Conservation (phyloP, 1,140 invertebrate species). For the Drosophila ohnishii region DNA sequence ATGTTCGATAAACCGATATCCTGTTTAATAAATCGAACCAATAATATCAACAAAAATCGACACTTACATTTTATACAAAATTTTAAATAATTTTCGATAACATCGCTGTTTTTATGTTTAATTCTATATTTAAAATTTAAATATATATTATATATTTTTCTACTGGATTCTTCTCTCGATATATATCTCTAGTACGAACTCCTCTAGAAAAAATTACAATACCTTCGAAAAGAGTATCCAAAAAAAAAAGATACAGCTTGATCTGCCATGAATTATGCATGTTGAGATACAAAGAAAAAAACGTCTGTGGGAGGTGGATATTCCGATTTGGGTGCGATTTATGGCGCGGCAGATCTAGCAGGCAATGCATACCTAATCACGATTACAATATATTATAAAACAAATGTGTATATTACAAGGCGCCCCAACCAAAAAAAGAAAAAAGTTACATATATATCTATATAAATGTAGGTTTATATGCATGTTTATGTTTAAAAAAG, state of each 20-base stretch:
- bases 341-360: slow-evolving; percentile 75
- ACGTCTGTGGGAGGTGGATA: slow-evolving; percentile 41
- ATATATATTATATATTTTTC: too few relatives aligned
- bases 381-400: slow-evolving; percentile 77
- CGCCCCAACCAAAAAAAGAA: slow-evolving; percentile 36
- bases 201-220: neutral
- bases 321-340: slow-evolving; percentile 73
- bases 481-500: neutral
- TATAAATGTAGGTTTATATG: neutral
- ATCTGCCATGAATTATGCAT: slow-evolving; percentile 81
- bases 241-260: slow-evolving; percentile 50
- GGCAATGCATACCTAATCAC: slow-evolving; percentile 76
- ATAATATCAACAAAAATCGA: neutral
- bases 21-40: neutral
- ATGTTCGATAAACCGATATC: neutral
- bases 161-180: too few relatives aligned
- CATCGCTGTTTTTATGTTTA: neutral
- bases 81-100: neutral
- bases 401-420: slow-evolving; percentile 77
- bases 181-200: too few relatives aligned
- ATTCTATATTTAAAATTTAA: too few relatives aligned
- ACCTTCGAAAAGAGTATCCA: neutral
- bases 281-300: slow-evolving; percentile 53
- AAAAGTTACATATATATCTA: neutral
- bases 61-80: too few relatives aligned